Base-by-base conservation (phyloP, 2,888 invertebrate species). In the Anarsia innoxiella region DNA sequence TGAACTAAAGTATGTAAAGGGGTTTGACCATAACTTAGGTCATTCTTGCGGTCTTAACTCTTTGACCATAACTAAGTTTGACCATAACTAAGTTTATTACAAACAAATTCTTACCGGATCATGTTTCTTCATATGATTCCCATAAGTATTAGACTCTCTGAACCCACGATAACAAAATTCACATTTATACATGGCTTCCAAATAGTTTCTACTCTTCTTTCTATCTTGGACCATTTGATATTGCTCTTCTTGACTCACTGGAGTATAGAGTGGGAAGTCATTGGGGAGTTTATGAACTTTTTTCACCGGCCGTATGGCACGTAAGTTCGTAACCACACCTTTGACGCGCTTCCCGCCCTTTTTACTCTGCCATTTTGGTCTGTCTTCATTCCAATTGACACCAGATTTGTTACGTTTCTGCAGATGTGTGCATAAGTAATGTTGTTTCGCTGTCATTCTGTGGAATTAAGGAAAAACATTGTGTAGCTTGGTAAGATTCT, bases 81-180 rank as follows among this genome's bases (percentile, higher is more conserved):
- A n/a, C n/a, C n/a, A n/a, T n/a, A n/a, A n/a, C n/a, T n/a, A n/a
- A n/a, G n/a, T n/a, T n/a, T n/a, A n/a, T n/a, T n/a, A n/a, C n/a
- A n/a, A n/a, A n/a, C n/a, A n/a, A n/a, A n/a, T n/a, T n/a, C n/a
- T 68, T 40, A 82, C 83, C 41, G 80, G 71, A 44, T 79, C 69
- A 58, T 84, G 83, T 54, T 82, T 84, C 42, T 59, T 69, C 77
- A 83, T 76, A 43, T 84, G 83, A 19, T 78, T 80, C 23, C 53
- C 60, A 39, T 68, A 82, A 0, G 83, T 76, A 1, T 37, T 33
- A 12, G 53, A 39, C 31, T 67, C 67, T 10, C 82, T 53, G 29
- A 75, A 84, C 0, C 82, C 83, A 48, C 66, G 63, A 25, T 49
- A 84, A 43, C 83, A 83, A 26, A 70, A 19, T 31, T 74, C 57